A percentile compares a stretch with the other conserved stretches of the same genome.
These are phyloP conservation scores for Streblospio benedicti DNA, from an alignment of 1,140 invertebrate species.

Conservation along the genomic window DNA sequence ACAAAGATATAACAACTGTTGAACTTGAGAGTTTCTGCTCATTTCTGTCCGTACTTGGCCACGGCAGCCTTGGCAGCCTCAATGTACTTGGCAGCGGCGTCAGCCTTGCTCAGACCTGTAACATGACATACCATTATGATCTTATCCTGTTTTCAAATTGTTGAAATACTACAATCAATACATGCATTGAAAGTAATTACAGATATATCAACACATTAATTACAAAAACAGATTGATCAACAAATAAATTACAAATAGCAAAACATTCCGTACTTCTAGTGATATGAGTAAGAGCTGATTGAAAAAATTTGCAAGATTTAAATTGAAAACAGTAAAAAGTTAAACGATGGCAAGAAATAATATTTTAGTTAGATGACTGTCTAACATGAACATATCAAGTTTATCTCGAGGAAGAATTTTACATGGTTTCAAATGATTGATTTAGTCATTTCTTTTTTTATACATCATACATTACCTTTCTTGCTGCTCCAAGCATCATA, in stretches of 20 bases:
- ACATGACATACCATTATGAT: background rate
- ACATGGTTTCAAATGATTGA: background rate
- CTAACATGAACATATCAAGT: background rate
- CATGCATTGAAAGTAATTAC: background rate
- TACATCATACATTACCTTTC: no score
- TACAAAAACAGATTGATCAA: background rate
- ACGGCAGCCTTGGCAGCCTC: background rate
- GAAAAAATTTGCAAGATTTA: no score
- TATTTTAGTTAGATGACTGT: background rate
- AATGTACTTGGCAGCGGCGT: background rate
- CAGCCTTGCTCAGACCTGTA: background rate
- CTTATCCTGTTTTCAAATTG: background rate
- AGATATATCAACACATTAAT: background rate
- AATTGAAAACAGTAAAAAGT: no score
- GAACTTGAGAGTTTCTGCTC: no score
- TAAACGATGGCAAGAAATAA: background rate
- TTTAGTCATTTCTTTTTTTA: no score
- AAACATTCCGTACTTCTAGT: background rate
- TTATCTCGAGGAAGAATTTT: background rate
- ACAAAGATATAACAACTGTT: no score
- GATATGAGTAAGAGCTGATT: background rate
- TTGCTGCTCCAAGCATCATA: slow-evolving; percentile 5
- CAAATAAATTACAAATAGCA: background rate
- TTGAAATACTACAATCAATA: background rate
- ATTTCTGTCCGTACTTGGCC: background rate